Conservation (phyloP, 2,797 vertebrate genomes). For the Sarcophilus harrisii region DNA sequence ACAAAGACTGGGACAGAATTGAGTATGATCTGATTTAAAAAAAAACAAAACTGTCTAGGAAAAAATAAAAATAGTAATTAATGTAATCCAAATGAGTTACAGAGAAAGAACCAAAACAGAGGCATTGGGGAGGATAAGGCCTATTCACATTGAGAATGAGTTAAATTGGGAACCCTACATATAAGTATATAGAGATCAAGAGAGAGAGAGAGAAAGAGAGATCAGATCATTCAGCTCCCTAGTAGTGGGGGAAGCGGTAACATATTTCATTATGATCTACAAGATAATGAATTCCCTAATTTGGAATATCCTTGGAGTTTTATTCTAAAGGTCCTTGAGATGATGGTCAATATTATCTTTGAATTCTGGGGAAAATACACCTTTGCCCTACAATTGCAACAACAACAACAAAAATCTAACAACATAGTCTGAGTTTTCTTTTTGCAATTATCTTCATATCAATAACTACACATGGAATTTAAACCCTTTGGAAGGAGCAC, state of each 20-base stretch:
- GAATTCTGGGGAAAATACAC: constrained; percentile 8
- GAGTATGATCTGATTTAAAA: too few species aligned
- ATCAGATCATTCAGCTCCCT: not conserved
- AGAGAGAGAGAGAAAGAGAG: too few species aligned
- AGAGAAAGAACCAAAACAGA: too few species aligned
- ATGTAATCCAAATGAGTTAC: too few species aligned
- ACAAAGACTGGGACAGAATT: too few species aligned
- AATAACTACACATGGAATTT: constrained; percentile 77
- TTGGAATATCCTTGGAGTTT: not conserved
- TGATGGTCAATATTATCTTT: constrained; percentile 12
- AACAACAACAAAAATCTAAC: constrained; percentile 22
- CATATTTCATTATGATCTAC: not conserved
- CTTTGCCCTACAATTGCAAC: not conserved
- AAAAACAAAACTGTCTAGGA: too few species aligned
- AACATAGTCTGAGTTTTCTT: constrained; percentile 65
- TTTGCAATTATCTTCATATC: constrained; percentile 68
- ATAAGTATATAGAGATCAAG: too few species aligned
- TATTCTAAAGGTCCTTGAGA: not conserved
- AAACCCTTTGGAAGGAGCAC: constrained; percentile 64
- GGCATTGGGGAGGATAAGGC: too few species aligned
- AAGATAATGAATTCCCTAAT: not conserved
- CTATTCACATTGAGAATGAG: too few species aligned
- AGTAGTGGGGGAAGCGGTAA: not conserved
- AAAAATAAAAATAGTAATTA: too few species aligned
- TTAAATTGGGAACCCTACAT: too few species aligned